phyloP scores from a whole-genome alignment of 2,888 invertebrate genomes.

The Agriopis leucophaearia region DNA sequence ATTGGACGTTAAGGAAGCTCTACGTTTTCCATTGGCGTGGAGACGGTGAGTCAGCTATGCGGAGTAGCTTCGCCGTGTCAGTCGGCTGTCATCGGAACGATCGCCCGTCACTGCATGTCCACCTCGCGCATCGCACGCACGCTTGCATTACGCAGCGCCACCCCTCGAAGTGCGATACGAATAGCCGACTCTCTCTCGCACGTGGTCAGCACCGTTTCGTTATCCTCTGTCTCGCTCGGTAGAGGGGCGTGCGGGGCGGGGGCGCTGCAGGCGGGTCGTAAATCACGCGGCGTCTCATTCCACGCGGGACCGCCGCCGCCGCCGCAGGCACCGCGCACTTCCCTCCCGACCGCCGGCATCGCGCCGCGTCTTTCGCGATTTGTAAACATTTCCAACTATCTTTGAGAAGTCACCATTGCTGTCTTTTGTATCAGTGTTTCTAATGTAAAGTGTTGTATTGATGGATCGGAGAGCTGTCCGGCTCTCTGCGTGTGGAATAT shows the following conservation, averaged over 20 bases:
- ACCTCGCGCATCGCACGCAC: slow-evolving; percentile 86
- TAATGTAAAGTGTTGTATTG: slow-evolving; percentile 71
- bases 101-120: slow-evolving; percentile 84
- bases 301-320: slow-evolving; percentile 85
- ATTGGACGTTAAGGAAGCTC: slow-evolving; percentile 64
- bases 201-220: slow-evolving; percentile 42
- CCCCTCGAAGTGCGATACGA: slow-evolving; percentile 76
- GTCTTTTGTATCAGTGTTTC: slow-evolving; percentile 68
- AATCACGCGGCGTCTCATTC: slow-evolving; percentile 86
- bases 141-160: slow-evolving; percentile 87
- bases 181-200: slow-evolving; percentile 70
- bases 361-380: slow-evolving; percentile 84
- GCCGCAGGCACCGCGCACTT: slow-evolving; percentile 85
- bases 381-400: slow-evolving; percentile 78
- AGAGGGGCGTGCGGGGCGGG: slow-evolving; percentile 80
- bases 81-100: slow-evolving; percentile 82
- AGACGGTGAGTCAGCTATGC: slow-evolving; percentile 77
- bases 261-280: slow-evolving; percentile 87
- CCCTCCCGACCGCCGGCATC: slow-evolving; percentile 79
- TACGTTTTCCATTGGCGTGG: slow-evolving; percentile 71
- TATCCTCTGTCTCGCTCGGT: slow-evolving; percentile 66
- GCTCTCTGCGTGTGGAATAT: slow-evolving; percentile 68
- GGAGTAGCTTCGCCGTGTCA: slow-evolving; percentile 75
- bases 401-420: slow-evolving; percentile 73
- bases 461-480: slow-evolving; percentile 76